These are phyloP conservation scores for Cynodonichthys magdalenae DNA, from an alignment of 2,797 vertebrate genomes.

Conservation along the genomic window DNA sequence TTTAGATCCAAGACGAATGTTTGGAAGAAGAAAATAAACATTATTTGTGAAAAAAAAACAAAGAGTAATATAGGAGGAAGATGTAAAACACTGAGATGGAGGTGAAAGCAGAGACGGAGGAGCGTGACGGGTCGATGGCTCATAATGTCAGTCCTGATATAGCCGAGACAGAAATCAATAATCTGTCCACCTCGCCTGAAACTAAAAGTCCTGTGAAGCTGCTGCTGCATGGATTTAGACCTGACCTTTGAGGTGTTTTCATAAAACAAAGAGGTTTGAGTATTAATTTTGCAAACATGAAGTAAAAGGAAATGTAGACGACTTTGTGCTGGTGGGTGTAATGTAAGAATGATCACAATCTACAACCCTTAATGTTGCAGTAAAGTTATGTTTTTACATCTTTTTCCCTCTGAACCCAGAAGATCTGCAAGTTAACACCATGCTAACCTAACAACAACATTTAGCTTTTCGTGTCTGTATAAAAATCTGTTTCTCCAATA, in stretches of 20 bases:
- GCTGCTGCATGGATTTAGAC: background rate
- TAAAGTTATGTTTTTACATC: no score
- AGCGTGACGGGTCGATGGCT: slow-evolving; percentile 35
- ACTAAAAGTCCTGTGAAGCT: slow-evolving; percentile 11
- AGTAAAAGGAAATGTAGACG: background rate
- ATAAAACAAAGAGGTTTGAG: background rate
- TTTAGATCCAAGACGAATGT: no score
- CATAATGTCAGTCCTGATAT: slow-evolving; percentile 49
- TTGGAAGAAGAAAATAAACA: no score
- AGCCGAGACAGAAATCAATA: slow-evolving; percentile 53
- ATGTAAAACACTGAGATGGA: background rate
- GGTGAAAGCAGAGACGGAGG: slow-evolving; percentile 11
- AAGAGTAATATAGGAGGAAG: background rate
- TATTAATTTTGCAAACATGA: background rate
- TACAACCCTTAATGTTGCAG: no score
- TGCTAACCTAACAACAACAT: no score
- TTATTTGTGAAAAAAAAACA: no score
- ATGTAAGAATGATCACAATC: no score
- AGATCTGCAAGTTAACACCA: no score
- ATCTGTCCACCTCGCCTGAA: slow-evolving; percentile 29
- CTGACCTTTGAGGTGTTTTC: no score
- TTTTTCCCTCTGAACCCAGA: no score
- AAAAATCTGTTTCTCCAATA: no score
- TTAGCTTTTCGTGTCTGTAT: no score
- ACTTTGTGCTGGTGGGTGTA: background rate